These are phyloP conservation scores for Molossus alvarezi DNA, from an alignment of 2,797 vertebrate genomes.

Conservation along the genomic window DNA sequence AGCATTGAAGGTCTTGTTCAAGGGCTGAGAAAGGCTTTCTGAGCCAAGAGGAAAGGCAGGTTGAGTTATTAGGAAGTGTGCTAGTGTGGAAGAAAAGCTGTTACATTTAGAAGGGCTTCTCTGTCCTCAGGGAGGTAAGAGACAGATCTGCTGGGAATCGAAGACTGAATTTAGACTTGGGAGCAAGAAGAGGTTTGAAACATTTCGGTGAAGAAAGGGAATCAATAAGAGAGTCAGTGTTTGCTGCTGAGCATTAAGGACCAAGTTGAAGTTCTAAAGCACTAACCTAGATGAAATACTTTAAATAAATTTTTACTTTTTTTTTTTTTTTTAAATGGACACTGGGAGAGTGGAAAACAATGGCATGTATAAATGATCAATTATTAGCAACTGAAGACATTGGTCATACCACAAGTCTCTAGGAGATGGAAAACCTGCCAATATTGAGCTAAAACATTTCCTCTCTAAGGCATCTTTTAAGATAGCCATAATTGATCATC, in stretches of 20 bases:
- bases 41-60: not conserved
- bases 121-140: not conserved
- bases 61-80: not conserved
- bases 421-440: not conserved
- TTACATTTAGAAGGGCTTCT: not conserved
- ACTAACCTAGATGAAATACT: not conserved
- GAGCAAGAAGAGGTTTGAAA: not conserved
- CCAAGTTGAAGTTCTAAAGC: not conserved
- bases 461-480: conserved; percentile 39
- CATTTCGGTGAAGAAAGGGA: not conserved
- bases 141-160: not conserved
- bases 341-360: not conserved
- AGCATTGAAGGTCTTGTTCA: not conserved
- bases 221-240: conserved; percentile 1
- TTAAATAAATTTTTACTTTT: not conserved
- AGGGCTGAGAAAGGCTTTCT: not conserved
- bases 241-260: not conserved
- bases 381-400: not conserved
- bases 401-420: not conserved
- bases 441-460: conserved; percentile 28
- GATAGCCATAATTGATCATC: not conserved
- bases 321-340: not conserved
- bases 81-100: not conserved
- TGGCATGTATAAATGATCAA: not conserved
- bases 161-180: not conserved